Base-by-base conservation (phyloP, 2,113 vertebrate species). In the Cervus canadensis region DNA sequence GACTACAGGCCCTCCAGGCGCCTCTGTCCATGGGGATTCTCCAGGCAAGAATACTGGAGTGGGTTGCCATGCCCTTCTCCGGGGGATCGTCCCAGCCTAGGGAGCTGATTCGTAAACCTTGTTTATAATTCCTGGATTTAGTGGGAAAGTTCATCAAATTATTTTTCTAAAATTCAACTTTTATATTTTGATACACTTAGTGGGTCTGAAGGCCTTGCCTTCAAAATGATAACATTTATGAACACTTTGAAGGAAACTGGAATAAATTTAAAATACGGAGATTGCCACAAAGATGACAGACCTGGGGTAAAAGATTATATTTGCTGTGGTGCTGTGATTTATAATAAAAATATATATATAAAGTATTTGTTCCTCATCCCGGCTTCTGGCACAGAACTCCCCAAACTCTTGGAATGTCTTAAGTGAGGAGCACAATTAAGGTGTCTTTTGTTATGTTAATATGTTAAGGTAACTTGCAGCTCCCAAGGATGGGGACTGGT, bases 181-280 rank as follows among this genome's bases (percentile, higher is more conserved):
- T 84, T 36, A 89, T 67, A 9, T 91, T 95, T 95, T 64, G 57
- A 84, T 64, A 59, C 78, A 45, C 83, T 85, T 88, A 79, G 30
- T 93, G 52, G 92, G n/a, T 79, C 84, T 62, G 14, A 60, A 59
- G 52, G 7, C 13, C 50, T 48, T 79, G 7, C 83, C 84, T 89
- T 59, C 28, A 59, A 92, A 94, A 94, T 85, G 52, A 93, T 40
- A 26, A 62, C 76, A 52, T 93, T 90, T 94, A 81, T 93, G 52
- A 79, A 96, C 93, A 50, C 17, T 76, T 74, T 79, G 36, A 91
- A 7, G 48, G 23, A 85, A 91, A 76, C n/a, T 71, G 26, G 28
- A 91, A 92, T 94, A 94, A 67, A 94, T 57, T 92, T 94, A 95
- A 94, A 78, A 62, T 93, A 82, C 3, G 1, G 76, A 90, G 71